These are phyloP conservation scores for Notolepis coatsorum DNA, from an alignment of 2,797 vertebrate species.

Conservation along the genomic window DNA sequence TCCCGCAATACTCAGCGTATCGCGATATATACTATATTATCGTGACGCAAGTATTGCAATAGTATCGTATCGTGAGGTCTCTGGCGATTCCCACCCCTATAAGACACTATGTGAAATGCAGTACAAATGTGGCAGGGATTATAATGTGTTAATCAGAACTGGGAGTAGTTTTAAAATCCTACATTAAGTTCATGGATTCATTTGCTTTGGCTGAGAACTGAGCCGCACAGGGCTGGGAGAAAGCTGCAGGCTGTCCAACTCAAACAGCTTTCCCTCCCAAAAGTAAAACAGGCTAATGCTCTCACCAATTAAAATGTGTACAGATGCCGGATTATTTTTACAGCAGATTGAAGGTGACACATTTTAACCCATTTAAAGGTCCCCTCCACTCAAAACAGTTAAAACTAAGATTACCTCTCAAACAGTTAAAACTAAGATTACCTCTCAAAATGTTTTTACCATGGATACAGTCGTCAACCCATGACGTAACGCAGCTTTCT, in stretches of 20 bases:
- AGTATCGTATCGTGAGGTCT: too few species aligned
- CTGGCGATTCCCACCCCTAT: too few species aligned
- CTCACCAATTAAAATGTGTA: neutral
- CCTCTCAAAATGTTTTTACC: too few species aligned
- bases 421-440: too few species aligned
- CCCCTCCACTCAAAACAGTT: too few species aligned
- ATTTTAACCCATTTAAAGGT: neutral
- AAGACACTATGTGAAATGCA: too few species aligned
- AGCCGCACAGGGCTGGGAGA: neutral
- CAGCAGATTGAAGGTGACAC: neutral
- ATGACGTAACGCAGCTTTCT: too few species aligned
- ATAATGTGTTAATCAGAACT: neutral
- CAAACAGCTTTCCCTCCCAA: neutral
- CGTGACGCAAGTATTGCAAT: too few species aligned
- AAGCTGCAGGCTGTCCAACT: neutral
- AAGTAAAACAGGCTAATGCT: neutral
- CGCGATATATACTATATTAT: too few species aligned
- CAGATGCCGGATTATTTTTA: neutral
- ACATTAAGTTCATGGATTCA: neutral
- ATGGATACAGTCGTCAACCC: too few species aligned
- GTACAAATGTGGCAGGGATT: neutral
- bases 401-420: too few species aligned
- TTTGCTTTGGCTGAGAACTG: neutral
- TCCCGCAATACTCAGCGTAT: too few species aligned
- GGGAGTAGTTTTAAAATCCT: neutral